A percentile compares a stretch with the other conserved stretches of the same genome.
These are phyloP conservation scores for Clangula hyemalis DNA, from an alignment of 2,797 vertebrate genomes.

Conservation along the genomic window DNA sequence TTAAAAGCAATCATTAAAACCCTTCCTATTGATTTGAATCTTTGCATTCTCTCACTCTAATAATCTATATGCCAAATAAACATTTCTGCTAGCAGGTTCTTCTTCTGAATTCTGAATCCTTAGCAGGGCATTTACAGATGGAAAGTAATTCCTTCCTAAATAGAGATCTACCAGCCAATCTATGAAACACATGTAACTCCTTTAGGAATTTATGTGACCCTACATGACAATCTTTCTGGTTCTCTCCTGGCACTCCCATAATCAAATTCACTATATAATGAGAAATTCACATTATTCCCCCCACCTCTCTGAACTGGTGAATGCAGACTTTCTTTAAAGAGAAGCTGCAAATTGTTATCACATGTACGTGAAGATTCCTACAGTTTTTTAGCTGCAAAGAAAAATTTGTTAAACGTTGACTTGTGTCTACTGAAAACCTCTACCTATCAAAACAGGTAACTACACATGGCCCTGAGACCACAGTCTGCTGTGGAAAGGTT, in stretches of 20 bases:
- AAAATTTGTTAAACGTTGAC: not conserved
- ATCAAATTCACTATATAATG: not conserved
- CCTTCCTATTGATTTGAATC: not conserved
- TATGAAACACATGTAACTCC: not conserved
- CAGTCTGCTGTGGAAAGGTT: not conserved
- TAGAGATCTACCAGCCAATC: not conserved
- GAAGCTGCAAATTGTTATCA: not conserved
- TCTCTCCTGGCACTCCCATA: not conserved
- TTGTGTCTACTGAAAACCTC: not conserved
- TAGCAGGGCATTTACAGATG: not conserved
- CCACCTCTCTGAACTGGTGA: not conserved
- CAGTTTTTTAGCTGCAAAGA: not conserved
- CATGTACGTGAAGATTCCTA: not conserved
- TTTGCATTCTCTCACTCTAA: not conserved
- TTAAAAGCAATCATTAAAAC: constrained; percentile 39
- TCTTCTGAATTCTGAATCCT: not conserved
- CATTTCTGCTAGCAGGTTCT: not conserved
- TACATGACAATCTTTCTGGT: not conserved
- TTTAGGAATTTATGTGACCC: not conserved
- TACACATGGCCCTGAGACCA: not conserved
- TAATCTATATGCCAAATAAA: constrained; percentile 10
- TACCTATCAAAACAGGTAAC: not conserved
- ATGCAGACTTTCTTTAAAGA: not conserved
- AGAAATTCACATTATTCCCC: not conserved
- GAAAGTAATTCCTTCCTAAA: not conserved